A percentile compares a stretch with the other conserved stretches of the same genome.
phyloP scores from a whole-genome alignment of 2,888 invertebrate species.

The Theretra japonica region DNA sequence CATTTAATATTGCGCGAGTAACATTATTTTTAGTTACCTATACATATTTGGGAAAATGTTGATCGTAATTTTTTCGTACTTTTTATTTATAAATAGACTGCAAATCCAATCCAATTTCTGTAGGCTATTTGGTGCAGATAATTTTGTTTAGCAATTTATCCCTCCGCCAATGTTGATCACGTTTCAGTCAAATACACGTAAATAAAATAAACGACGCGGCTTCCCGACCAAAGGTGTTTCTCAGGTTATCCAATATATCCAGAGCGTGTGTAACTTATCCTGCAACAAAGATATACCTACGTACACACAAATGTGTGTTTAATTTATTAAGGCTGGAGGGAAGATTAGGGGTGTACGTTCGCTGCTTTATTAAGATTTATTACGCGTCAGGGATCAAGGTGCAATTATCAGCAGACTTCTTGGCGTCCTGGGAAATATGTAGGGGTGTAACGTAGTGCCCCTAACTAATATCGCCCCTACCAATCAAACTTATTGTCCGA shows the following conservation, averaged over 20 bases:
- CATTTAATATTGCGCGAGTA: too few species aligned
- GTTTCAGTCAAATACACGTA: slow-evolving; percentile 1
- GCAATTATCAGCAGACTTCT: slow-evolving; percentile 66
- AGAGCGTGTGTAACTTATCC: slow-evolving; percentile 32
- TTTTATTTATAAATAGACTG: too few species aligned
- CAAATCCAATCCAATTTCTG: too few species aligned
- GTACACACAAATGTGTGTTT: slow-evolving; percentile 49
- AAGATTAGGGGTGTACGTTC: slow-evolving; percentile 52
- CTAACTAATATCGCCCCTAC: slow-evolving; percentile 44
- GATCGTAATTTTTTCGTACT: too few species aligned
- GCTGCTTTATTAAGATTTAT: slow-evolving; percentile 76
- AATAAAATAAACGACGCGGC: slow-evolving; percentile 4
- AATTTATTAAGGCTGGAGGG: slow-evolving; percentile 57
- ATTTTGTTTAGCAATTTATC: not conserved
- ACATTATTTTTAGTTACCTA: too few species aligned
- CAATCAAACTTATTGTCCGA: slow-evolving; percentile 39
- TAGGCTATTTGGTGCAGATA: too few species aligned
- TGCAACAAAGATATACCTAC: slow-evolving; percentile 41
- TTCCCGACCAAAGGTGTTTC: not conserved
- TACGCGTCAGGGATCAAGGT: slow-evolving; percentile 64
- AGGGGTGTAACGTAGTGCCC: slow-evolving; percentile 60
- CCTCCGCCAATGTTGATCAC: not conserved
- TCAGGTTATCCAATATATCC: slow-evolving; percentile 27
- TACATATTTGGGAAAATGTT: too few species aligned
- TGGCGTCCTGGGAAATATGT: slow-evolving; percentile 69